A percentile compares a stretch with the other conserved stretches of the same genome.
phyloP scores from a whole-genome alignment of 1,140 invertebrate genomes.

The Mya arenaria region DNA sequence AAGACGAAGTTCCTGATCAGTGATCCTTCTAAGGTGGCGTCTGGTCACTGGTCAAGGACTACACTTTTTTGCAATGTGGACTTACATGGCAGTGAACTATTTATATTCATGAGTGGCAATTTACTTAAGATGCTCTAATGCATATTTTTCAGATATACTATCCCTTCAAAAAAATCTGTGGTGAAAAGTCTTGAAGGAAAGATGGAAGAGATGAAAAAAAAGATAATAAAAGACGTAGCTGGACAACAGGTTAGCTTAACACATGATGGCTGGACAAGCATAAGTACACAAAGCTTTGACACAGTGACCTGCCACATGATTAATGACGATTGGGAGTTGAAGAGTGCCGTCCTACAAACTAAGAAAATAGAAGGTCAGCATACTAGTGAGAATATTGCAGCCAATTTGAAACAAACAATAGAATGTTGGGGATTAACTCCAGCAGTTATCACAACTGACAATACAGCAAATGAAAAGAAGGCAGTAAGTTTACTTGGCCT shows the following conservation, averaged over 20 bases:
- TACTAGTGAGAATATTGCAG: neutral
- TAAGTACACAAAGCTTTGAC: slow-evolving; percentile 4
- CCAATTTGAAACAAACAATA: neutral
- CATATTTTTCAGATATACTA: neutral
- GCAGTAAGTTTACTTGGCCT: slow-evolving; percentile 10
- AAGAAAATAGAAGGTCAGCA: neutral
- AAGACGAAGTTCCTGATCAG: too few relatives aligned
- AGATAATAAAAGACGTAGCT: neutral
- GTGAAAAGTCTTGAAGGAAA: neutral
- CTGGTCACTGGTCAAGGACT: too few relatives aligned
- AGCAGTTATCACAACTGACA: neutral
- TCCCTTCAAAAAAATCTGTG: neutral
- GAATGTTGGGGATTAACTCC: neutral
- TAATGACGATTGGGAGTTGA: slow-evolving; percentile 31
- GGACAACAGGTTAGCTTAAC: neutral
- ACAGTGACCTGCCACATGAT: neutral
- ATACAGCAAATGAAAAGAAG: slow-evolving; percentile 24
- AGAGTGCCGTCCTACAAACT: neutral
- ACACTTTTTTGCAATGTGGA: too few relatives aligned
- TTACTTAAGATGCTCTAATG: too few relatives aligned
- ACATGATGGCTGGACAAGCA: slow-evolving; percentile 24
- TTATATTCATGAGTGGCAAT: too few relatives aligned
- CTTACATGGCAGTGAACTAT: too few relatives aligned
- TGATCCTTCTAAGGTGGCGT: too few relatives aligned
- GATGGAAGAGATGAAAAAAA: neutral